These are phyloP conservation scores for Archilochus colubris DNA, from an alignment of 2,113 vertebrate genomes.

Conservation along the genomic window DNA sequence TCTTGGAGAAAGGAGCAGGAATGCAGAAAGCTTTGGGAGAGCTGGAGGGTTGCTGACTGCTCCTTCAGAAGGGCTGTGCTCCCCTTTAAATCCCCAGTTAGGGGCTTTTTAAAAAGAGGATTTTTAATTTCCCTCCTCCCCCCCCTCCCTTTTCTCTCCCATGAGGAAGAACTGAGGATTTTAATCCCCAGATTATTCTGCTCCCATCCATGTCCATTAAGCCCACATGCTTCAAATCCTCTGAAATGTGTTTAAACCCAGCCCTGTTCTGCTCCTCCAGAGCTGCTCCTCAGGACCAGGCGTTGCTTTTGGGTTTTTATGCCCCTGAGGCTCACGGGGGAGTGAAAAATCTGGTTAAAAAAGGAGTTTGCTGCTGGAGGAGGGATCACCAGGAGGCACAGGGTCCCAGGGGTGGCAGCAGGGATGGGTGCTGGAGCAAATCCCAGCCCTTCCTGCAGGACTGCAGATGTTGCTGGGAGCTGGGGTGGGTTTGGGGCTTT, in stretches of 20 bases:
- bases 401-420: too few relatives aligned
- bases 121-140: neutral
- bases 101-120: neutral
- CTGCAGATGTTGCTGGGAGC: neutral
- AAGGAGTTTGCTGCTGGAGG: neutral
- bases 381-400: neutral
- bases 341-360: neutral
- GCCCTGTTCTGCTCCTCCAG: fast-evolving
- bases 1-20: neutral
- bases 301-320: fast-evolving
- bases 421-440: neutral
- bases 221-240: neutral
- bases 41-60: neutral
- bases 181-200: conserved; percentile 50
- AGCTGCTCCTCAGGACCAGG: neutral
- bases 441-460: neutral
- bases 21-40: neutral
- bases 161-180: neutral
- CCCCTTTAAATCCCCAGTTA: neutral
- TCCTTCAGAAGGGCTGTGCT: neutral
- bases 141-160: neutral
- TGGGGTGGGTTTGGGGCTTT: too few relatives aligned
- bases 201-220: neutral
- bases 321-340: neutral
- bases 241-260: neutral